Conservation (phyloP, 2,888 invertebrate species). For the Phalera bucephala region DNA sequence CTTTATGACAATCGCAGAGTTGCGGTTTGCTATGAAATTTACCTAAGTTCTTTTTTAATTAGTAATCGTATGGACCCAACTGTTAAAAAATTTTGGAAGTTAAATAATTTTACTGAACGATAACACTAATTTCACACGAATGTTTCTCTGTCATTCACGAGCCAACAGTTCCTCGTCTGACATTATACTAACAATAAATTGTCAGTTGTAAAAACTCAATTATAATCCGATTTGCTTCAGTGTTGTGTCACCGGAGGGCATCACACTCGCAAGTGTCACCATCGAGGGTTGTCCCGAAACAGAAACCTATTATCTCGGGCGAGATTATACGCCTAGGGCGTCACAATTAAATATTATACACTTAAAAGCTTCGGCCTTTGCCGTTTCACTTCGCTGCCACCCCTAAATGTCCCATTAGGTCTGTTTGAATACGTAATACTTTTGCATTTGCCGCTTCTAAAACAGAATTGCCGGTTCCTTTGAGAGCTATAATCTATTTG, state of each 20-base stretch:
- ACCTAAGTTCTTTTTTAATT: no score
- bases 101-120: no score
- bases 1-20: no score
- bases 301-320: constrained; percentile 84
- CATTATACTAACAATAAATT: no score
- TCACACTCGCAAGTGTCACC: constrained; percentile 78
- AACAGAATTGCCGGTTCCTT: constrained; percentile 81
- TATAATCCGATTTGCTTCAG: constrained; percentile 80
- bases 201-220: constrained; percentile 73
- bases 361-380: constrained; percentile 84
- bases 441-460: constrained; percentile 81
- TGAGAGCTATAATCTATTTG: constrained; percentile 82
- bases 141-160: no score
- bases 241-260: constrained; percentile 72
- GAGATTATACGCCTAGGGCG: constrained; percentile 84
- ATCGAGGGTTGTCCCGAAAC: constrained; percentile 79
- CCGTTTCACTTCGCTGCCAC: constrained; percentile 82
- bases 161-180: no score
- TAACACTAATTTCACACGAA: no score
- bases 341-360: constrained; percentile 84
- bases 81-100: no score
- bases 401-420: constrained; percentile 84
- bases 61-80: no score
- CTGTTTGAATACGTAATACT: constrained; percentile 84
- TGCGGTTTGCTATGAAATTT: no score